Evolutionary conservation across 1,140 invertebrate species (phyloP).

Genomic region (Drosophila prosaltans): DNA sequence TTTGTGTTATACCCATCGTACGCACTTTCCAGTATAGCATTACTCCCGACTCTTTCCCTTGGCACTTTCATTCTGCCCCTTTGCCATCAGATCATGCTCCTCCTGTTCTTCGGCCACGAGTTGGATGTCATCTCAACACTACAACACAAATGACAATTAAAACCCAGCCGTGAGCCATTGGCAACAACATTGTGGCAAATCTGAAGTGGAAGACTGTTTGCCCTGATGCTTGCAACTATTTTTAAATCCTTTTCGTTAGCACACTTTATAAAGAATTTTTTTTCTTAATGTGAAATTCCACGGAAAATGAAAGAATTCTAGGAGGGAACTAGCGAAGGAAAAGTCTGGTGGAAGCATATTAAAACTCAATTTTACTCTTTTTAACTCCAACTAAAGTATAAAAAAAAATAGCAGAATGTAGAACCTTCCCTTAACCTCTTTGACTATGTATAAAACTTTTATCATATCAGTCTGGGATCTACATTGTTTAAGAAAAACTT

Average conservation of each 20-base stretch:
- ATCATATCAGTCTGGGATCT: too few species aligned
- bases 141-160: conserved; percentile 70
- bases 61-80: background rate
- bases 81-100: conserved; percentile 9
- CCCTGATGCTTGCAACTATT: conserved; percentile 49
- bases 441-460: too few species aligned
- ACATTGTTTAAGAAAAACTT: too few species aligned
- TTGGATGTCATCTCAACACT: conserved; percentile 30
- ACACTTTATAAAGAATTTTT: conserved; percentile 21
- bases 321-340: background rate
- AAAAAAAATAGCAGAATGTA: background rate
- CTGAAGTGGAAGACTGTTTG: conserved; percentile 34
- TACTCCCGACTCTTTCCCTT: background rate
- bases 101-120: conserved; percentile 43
- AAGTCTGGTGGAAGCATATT: background rate
- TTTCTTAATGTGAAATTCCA: conserved; percentile 1
- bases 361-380: background rate
- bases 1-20: conserved; percentile 59
- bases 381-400: background rate
- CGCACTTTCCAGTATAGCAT: conserved; percentile 4
- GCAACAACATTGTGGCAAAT: conserved; percentile 66
- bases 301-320: background rate
- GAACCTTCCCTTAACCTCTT: too few species aligned
- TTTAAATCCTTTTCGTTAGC: conserved; percentile 44
- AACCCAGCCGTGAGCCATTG: conserved; percentile 59